Base-by-base conservation (phyloP, 2,113 vertebrate genomes). In the Monopterus albus region DNA sequence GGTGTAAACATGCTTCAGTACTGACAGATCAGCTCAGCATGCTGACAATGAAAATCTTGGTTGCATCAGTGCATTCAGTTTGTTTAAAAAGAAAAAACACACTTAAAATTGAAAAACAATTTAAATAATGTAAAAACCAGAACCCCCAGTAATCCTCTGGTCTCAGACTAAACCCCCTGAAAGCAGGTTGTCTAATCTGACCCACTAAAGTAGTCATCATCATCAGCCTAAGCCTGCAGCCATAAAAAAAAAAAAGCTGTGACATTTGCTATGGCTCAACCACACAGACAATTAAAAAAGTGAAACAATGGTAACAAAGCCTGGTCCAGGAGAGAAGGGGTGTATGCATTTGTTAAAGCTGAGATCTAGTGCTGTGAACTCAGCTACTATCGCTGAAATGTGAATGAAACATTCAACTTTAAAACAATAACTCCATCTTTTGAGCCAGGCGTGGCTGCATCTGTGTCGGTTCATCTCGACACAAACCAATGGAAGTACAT, bases 1-100 rank as follows among this genome's bases (percentile, higher is more conserved):
- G 68, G 50, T 42, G 26, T 36, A 61, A 62, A 60, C 7, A 7
- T 65, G 31, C 25, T 50, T 79, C 49, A 45, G 13, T 20, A 52
- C 58, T 26, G 66, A 38, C 35, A n/a, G 20, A 47, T 60, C 18
- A 56, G 47, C 33, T 26, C 21, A 26, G 45, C 2, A 7, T 38
- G 61, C 45, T 15, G 14, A 45, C 38, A 52, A 66, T 13, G 2
- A 47, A 53, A 59, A 77, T n/a, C 17, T 51, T 45, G 23, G 3
- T 31, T 63, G 46, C 11, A 21, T 28, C 12, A 18, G 20, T 25
- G 59, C 38, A 28, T 36, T 69, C 38, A 33, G 57, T 47, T 14
- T 47, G 28, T 40, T 36, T 3, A 43, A 18, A 29, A 20, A 23
- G 77, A 18, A 29, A 20, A 23, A 80, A 18, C 6, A 51, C 57